Percentiles rank a stretch among this genome's conserved stretches.
Conservation (phyloP, 2,797 vertebrate species). For the Karalla daura region DNA sequence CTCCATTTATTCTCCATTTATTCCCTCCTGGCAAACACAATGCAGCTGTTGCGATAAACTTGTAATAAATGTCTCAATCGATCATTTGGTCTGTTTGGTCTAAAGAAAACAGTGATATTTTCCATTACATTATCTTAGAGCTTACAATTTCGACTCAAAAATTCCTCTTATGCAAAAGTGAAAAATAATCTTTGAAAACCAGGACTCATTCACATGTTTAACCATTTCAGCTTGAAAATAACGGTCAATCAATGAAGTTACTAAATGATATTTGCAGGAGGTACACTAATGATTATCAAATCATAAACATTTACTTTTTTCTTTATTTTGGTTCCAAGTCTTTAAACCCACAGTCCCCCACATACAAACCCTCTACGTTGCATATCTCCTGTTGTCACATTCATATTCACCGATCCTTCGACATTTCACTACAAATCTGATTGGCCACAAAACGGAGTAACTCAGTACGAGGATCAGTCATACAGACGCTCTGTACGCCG, state of each 20-base stretch:
- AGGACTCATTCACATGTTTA: no score
- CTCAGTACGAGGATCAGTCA: constrained; percentile 38
- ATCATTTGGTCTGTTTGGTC: no score
- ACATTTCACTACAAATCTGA: constrained; percentile 39
- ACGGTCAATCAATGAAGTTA: no score
- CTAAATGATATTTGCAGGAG: not conserved
- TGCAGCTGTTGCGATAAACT: no score
- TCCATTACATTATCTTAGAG: no score
- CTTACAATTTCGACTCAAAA: no score
- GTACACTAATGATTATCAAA: constrained; percentile 11
- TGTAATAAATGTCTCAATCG: no score
- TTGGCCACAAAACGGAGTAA: constrained; percentile 60
- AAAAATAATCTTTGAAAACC: no score
- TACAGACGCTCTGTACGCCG: constrained; percentile 33
- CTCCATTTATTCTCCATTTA: no score
- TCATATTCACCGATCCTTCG: constrained; percentile 24
- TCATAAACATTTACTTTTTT: not conserved
- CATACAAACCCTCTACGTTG: not conserved
- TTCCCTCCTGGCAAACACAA: no score
- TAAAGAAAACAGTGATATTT: no score
- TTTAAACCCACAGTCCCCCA: constrained; percentile 16
- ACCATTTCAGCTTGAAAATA: not conserved
- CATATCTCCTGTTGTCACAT: constrained; percentile 29
- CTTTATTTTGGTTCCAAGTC: constrained; percentile 60
- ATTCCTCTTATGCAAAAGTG: no score